Evolutionary conservation across 2,797 vertebrate genomes (phyloP).

Genomic region (Podarcis lilfordi): DNA sequence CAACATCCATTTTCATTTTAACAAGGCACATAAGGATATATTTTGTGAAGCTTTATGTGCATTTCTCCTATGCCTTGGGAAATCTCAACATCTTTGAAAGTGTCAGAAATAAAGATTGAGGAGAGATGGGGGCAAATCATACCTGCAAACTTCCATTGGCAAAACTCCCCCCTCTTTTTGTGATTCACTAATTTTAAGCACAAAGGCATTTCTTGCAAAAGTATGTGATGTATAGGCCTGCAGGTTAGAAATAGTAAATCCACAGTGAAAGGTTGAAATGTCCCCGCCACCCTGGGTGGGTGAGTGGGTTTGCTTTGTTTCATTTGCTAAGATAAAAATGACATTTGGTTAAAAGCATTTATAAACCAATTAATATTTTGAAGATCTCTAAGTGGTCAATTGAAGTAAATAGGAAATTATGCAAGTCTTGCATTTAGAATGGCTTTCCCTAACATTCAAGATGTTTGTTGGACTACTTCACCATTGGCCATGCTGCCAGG

Average conservation of each 20-base stretch:
- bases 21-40: constrained; percentile 56
- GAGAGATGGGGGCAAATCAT: constrained; percentile 49
- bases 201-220: constrained; percentile 54
- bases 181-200: constrained; percentile 48
- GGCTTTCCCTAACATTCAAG: no score
- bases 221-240: constrained; percentile 15
- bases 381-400: constrained; percentile 21
- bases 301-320: background rate
- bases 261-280: background rate
- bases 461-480: no score
- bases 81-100: constrained; percentile 64
- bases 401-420: constrained; percentile 20
- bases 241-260: constrained; percentile 10
- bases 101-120: constrained; percentile 64
- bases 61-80: constrained; percentile 34
- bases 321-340: constrained; percentile 14
- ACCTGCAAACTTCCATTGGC: constrained; percentile 42
- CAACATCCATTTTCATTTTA: constrained; percentile 63
- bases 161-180: constrained; percentile 29
- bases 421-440: background rate
- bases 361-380: no score
- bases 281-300: no score
- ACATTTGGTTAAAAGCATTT: background rate
- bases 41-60: constrained; percentile 61
- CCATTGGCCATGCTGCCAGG: no score